A percentile compares a stretch with the other conserved stretches of the same genome.
phyloP scores from a whole-genome alignment of 1,140 invertebrate genomes.

The Micrasema longulum region DNA sequence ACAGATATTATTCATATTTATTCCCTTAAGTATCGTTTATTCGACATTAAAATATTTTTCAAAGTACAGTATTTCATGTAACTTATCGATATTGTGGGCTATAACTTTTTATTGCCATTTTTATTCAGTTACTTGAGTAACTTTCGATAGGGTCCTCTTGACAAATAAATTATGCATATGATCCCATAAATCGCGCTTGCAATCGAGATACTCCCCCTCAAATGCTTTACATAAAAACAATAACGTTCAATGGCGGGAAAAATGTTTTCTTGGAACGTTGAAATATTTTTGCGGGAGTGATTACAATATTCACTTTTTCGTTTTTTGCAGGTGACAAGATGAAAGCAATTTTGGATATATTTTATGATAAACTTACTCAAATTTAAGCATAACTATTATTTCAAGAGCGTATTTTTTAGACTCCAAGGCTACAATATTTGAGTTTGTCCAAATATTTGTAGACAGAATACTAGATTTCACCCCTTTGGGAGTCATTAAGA shows the following conservation, averaged over 20 bases:
- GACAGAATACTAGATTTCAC: too few species aligned
- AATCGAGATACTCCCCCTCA: conserved; percentile 29
- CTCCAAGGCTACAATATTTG: too few species aligned
- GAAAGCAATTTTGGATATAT: too few species aligned
- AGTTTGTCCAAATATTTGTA: too few species aligned
- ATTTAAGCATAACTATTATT: too few species aligned
- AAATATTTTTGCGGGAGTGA: too few species aligned
- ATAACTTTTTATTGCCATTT: conserved; percentile 54
- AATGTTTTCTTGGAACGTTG: not conserved
- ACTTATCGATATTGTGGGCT: conserved; percentile 51
- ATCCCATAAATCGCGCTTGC: conserved; percentile 47
- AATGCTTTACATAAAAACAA: conserved; percentile 1
- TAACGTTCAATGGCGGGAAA: conserved; percentile 19
- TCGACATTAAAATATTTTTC: conserved; percentile 47
- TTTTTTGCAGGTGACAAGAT: too few species aligned
- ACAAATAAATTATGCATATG: conserved; percentile 52
- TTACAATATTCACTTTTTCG: too few species aligned
- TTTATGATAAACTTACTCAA: too few species aligned
- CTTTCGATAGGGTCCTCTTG: conserved; percentile 38
- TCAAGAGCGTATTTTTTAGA: too few species aligned
- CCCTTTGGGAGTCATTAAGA: too few species aligned
- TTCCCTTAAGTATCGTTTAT: conserved; percentile 50
- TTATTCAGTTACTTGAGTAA: conserved; percentile 50
- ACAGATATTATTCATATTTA: conserved; percentile 50
- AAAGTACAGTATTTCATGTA: conserved; percentile 39